Base-by-base conservation (phyloP, 2,888 invertebrate genomes). In the Agriopis aurantiaria region DNA sequence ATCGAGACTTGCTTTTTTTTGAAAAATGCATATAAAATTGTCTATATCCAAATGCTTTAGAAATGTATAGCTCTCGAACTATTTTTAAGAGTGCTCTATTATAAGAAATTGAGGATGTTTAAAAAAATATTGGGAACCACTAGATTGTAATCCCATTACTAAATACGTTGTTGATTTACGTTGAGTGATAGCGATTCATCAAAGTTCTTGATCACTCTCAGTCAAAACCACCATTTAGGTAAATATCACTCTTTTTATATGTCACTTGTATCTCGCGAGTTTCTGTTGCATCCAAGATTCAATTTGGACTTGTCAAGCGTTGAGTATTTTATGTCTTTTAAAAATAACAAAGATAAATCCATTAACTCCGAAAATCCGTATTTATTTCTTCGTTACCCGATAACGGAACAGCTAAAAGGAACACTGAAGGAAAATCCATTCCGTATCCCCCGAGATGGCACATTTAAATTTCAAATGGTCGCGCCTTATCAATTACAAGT, bases 401-500 rank as follows among this genome's bases (percentile, higher is more conserved):
- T 83, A 84, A 83, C 80, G 79, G 75, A 77, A 71, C 67, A 65
- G 65, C 64, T 63, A 73, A 71, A 73, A 74, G 79, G 80, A 78
- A 82, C 85, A 83, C 81, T 82, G 80, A 82, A 83, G 85, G 80
- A 80, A 81, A 86, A 85, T 85, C 85, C 85, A 85, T 87, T 82
- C 78, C 77, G 17, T 80, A 76, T 83, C 85, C 80, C 78, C 68
- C 53, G 81, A 82, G 85, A 82, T 60, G 80, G 75, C 78, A 77
- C 78, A 93, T 92, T 91, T 91, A 89, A 91, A 92, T 87, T 93
- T 91, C 90, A 91, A 92, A 92, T 92, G 84, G 82, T 80, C 77
- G 86, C 90, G 89, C 92, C 91, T 92, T 93, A 92, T 93, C 93
- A 93, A 92, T 92, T 92, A 92, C 93, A 90, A 88, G 88, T 91